A percentile compares a stretch with the other conserved stretches of the same genome.
These are phyloP conservation scores for Gymnarchus niloticus DNA, from an alignment of 2,113 vertebrate species.

Conservation along the genomic window DNA sequence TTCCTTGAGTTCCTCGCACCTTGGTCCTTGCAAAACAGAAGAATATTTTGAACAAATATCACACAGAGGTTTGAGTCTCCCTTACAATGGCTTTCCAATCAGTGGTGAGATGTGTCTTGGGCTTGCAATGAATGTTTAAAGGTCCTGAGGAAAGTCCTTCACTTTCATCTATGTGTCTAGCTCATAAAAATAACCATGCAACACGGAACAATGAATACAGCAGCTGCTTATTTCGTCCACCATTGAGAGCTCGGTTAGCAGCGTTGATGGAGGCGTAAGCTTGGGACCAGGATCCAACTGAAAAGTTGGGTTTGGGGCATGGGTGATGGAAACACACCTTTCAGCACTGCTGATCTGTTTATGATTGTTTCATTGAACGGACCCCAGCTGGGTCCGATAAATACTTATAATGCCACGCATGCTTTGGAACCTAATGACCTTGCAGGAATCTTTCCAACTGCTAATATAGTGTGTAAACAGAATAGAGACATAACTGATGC, in stretches of 20 bases:
- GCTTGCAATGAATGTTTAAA: background rate
- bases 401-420: background rate
- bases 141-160: background rate
- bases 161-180: background rate
- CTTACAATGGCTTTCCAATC: background rate
- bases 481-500: background rate
- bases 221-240: too few relatives aligned
- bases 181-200: background rate
- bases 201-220: background rate
- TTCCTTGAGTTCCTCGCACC: too few relatives aligned
- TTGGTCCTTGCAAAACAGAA: too few relatives aligned
- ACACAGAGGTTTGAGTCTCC: background rate
- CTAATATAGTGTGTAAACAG: background rate
- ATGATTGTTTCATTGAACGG: background rate
- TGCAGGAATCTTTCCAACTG: background rate
- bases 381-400: background rate
- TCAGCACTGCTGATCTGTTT: background rate
- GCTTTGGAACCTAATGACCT: too few relatives aligned
- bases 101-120: background rate
- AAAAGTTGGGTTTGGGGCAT: background rate
- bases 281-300: background rate
- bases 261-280: too few relatives aligned
- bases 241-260: too few relatives aligned
- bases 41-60: background rate
- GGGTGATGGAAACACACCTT: background rate